phyloP scores from a whole-genome alignment of 35 echinoderm and acorn worm genomes.

The Diadema setosum region DNA sequence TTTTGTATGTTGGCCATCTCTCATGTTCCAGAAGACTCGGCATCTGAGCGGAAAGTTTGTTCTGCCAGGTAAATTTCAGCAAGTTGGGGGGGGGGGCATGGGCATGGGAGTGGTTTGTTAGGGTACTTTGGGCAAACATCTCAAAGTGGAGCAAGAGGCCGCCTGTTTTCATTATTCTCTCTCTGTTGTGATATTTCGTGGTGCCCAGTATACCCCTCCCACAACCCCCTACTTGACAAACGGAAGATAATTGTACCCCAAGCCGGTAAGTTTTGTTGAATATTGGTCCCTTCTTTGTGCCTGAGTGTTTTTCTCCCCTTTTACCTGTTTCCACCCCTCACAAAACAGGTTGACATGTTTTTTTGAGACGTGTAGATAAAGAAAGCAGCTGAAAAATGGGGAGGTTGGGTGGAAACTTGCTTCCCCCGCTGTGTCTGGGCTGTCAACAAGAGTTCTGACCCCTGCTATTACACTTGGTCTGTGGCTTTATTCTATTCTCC shows the following conservation, averaged over 20 bases:
- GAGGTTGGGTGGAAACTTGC: neutral
- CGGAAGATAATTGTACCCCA: neutral
- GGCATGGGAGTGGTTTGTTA: too few relatives aligned
- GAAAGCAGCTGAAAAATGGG: neutral
- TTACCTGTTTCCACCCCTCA: neutral
- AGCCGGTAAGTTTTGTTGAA: neutral
- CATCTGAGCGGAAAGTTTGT: too few relatives aligned
- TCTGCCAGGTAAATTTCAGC: too few relatives aligned
- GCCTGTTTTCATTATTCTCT: too few relatives aligned
- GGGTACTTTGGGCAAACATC: too few relatives aligned
- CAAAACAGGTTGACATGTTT: slow-evolving; percentile 26
- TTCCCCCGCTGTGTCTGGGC: neutral
- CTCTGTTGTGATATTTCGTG: too few relatives aligned
- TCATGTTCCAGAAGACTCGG: too few relatives aligned
- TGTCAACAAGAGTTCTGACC: neutral
- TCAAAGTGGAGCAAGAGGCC: too few relatives aligned
- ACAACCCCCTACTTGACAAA: neutral
- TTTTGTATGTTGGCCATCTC: too few relatives aligned
- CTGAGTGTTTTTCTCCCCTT: neutral
- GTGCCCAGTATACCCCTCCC: too few relatives aligned
- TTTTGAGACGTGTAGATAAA: neutral
- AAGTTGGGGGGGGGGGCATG: too few relatives aligned
- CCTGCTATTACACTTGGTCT: slow-evolving; percentile 4
- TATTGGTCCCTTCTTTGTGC: neutral
- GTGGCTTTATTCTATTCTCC: neutral